Evolutionary conservation across 2,888 invertebrate species (phyloP), one percentile per base, ranked within the genome.

Genomic region (Brenthis daphne): DNA sequence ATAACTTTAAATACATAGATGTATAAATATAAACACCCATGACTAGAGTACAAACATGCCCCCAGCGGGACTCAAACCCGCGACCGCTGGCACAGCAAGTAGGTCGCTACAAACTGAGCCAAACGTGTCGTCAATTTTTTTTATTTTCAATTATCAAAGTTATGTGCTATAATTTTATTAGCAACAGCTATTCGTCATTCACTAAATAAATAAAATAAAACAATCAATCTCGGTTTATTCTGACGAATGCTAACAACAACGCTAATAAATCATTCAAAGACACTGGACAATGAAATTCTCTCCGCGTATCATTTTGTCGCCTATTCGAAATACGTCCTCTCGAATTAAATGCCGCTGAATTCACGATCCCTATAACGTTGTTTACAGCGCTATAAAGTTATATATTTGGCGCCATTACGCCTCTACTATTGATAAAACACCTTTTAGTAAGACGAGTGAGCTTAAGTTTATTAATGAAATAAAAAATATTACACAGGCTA

Each of bases 321-420:
- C 63, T 58, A 58, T 58, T 53, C 63, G 4, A 33, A 63, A 24
- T 63, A 66, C 66, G 64, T 64, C 64, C 57, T 57, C 24, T 57
- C 65, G 50, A 56, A 60, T 66, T 64, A 65, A 55, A 63, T 76
- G 72, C 76, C 78, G 77, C 79, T 79, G 77, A 74, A 72, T 70
- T 72, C 71, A 70, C 68, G 72, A 69, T 63, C 63, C 64, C 57
- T 63, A 65, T 71, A 73, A 64, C 70, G 68, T 75, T 78, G 79
- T 83, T 83, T 82, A 85, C 77, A 77, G 74, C 75, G 79, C 79
- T 75, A 79, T 84, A 81, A 86, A 85, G 80, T 81, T 76, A 84
- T 85, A 86, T 81, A 76, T 85, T 83, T 73, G 80, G 74, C 79
- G 76, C 79, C 78, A 74, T 72, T 77, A 43, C 24, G 53, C 20